phyloP scores from a whole-genome alignment of 1,140 invertebrate species.

The Adelges cooleyi region DNA sequence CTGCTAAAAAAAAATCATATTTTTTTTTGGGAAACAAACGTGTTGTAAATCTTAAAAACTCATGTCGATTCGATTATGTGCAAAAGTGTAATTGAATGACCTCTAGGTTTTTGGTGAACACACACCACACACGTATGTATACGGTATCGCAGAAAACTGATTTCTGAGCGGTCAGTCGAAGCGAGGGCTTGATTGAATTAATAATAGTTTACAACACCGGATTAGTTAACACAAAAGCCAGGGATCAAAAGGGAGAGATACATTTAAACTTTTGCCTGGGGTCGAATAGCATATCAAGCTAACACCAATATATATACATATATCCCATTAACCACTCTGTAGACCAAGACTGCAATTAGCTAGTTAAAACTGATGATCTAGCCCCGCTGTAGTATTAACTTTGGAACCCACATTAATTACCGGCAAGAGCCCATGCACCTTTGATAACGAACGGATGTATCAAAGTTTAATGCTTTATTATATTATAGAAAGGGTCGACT shows the following conservation, averaged over 20 bases:
- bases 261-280: constrained; percentile 11
- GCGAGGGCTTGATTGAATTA: constrained; percentile 11
- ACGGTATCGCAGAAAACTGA: neutral
- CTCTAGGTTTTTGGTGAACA: no score
- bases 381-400: constrained; percentile 6
- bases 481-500: neutral
- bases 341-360: constrained; percentile 7
- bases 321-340: constrained; percentile 24
- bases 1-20: no score
- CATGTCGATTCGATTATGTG: no score
- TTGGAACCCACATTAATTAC: constrained; percentile 11
- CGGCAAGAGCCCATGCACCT: neutral
- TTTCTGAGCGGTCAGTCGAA: constrained; percentile 6
- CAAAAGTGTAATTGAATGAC: no score
- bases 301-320: constrained; percentile 13
- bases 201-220: constrained; percentile 22
- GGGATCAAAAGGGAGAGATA: neutral
- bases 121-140: no score
- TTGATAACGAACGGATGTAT: constrained; percentile 20
- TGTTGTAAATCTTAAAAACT: no score
- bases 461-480: constrained; percentile 12
- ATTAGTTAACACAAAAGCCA: constrained; percentile 18
- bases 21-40: no score
- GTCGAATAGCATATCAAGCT: neutral
- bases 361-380: constrained; percentile 18